Percentiles rank a stretch among this genome's conserved stretches.
These are phyloP conservation scores for Acromyrmex echinatior DNA, from an alignment of 1,140 invertebrate species.

Conservation along the genomic window DNA sequence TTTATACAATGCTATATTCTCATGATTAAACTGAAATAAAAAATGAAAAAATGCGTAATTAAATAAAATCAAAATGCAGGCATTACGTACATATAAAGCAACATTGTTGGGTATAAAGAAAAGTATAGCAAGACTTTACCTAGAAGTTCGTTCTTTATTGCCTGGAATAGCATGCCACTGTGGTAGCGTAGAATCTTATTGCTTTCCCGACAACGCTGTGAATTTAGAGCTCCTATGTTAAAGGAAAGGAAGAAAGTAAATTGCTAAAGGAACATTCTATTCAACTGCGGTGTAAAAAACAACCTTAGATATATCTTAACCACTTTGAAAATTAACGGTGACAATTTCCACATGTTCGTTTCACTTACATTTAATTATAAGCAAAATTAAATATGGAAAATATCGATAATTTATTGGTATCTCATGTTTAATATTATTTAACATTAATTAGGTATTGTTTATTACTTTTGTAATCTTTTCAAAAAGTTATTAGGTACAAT, in stretches of 20 bases:
- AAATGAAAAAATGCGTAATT: not conserved
- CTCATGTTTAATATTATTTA: constrained; percentile 16
- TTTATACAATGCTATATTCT: not conserved
- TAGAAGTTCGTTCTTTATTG: constrained; percentile 53
- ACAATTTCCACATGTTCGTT: not conserved
- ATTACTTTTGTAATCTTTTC: constrained; percentile 25
- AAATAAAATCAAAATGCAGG: constrained; percentile 4
- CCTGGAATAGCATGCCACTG: constrained; percentile 33
- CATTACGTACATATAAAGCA: not conserved
- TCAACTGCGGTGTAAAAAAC: not conserved
- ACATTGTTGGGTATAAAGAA: not conserved
- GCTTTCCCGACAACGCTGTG: constrained; percentile 45
- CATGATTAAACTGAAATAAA: not conserved
- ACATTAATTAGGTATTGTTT: constrained; percentile 11
- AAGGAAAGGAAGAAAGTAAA: constrained; percentile 37
- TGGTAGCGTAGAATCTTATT: constrained; percentile 53
- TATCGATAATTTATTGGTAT: constrained; percentile 19
- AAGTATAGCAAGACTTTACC: constrained; percentile 17
- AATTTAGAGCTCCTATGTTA: constrained; percentile 33
- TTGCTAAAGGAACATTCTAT: constrained; percentile 59
- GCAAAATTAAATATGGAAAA: constrained; percentile 24
- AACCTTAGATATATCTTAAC: constrained; percentile 21
- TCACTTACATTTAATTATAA: constrained; percentile 20
- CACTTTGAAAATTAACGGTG: constrained; percentile 8
- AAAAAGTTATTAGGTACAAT: constrained; percentile 23